Evolutionary conservation across 1,140 invertebrate genomes (phyloP).

Genomic region (Leptinotarsa texana): DNA sequence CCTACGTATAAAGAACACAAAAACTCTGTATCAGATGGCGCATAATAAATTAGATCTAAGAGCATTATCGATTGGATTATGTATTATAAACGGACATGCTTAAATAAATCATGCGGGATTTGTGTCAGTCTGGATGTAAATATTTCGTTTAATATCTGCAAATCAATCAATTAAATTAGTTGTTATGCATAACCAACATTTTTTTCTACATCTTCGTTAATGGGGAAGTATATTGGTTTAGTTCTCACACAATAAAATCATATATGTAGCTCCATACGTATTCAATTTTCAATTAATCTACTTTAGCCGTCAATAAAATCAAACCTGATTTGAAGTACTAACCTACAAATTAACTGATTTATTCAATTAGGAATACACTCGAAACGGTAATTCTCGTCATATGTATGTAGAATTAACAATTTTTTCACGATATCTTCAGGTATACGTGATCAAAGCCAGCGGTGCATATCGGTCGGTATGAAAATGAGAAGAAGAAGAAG

Average conservation of each 20-base stretch:
- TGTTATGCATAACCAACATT: too few species aligned
- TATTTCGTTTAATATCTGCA: neutral
- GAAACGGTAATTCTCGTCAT: neutral
- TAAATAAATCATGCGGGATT: neutral
- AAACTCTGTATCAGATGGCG: constrained; percentile 27
- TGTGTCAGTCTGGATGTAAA: neutral
- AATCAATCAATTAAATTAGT: too few species aligned
- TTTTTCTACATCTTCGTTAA: too few species aligned
- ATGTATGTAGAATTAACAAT: neutral
- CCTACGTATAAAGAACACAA: constrained; percentile 25
- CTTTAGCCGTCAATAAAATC: too few species aligned
- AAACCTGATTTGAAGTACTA: too few species aligned
- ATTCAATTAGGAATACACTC: too few species aligned
- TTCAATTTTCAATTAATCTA: too few species aligned
- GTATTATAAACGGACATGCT: neutral
- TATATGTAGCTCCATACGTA: too few species aligned
- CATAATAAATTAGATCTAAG: constrained; percentile 32
- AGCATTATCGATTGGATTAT: constrained; percentile 17
- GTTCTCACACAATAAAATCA: too few species aligned
- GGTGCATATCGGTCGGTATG: constrained; percentile 1
- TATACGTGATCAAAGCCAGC: neutral
- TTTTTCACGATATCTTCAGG: neutral
- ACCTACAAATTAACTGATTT: too few species aligned
- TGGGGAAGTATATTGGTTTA: too few species aligned
- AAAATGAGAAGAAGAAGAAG: constrained; percentile 6